Conservation (phyloP, 2,888 invertebrate species). For the Mythimna albipuncta region DNA sequence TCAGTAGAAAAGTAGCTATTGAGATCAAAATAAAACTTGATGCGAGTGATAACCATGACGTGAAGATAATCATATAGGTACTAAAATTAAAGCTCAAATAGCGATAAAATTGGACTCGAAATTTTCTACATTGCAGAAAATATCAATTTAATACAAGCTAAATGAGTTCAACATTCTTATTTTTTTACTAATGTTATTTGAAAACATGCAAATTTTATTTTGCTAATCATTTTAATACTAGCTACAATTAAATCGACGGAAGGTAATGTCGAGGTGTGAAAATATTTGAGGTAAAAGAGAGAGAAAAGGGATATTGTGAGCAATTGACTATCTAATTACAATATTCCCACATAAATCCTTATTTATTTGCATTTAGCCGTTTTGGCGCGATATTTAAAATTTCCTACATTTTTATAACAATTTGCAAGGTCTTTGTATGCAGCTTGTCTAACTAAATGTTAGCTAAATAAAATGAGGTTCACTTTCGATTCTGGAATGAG, state of each 20-base stretch:
- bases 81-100: conserved; percentile 45
- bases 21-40: conserved; percentile 59
- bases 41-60: conserved; percentile 23
- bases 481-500: conserved; percentile 72
- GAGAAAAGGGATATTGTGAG: conserved; percentile 63
- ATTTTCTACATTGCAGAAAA: conserved; percentile 56
- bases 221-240: conserved; percentile 62
- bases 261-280: conserved; percentile 58
- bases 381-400: conserved; percentile 5
- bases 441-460: conserved; percentile 52
- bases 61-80: conserved; percentile 1
- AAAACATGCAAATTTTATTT: conserved; percentile 62
- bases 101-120: conserved; percentile 39
- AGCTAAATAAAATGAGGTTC: conserved; percentile 83
- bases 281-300: conserved; percentile 61
- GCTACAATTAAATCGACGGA: conserved; percentile 61
- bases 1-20: conserved; percentile 31
- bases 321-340: conserved; percentile 66
- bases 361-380: conserved; percentile 42
- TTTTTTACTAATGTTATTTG: conserved; percentile 40
- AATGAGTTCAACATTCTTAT: conserved; percentile 50
- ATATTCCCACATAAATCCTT: conserved; percentile 52
- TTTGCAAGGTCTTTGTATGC: conserved; percentile 24
- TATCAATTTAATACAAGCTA: conserved; percentile 53
- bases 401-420: conserved; percentile 29